Percentiles rank a stretch among this genome's conserved stretches.
Conservation (phyloP, 2,113 vertebrate genomes). For the Gasterosteus nipponicus region DNA sequence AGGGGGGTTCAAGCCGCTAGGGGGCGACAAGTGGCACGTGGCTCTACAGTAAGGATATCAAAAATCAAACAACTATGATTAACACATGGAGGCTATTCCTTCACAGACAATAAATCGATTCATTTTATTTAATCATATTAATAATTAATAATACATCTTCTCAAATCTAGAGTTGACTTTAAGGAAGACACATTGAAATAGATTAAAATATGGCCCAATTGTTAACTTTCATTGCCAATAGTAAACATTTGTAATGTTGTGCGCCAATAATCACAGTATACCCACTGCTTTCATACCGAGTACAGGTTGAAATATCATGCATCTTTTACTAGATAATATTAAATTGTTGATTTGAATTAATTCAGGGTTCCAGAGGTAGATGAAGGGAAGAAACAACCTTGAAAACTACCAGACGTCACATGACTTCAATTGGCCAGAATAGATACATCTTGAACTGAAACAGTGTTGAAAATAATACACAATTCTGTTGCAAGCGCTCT, state of each 20-base stretch:
- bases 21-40: slow-evolving; percentile 66
- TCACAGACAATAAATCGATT: background rate
- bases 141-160: background rate
- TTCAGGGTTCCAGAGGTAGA: background rate
- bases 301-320: background rate
- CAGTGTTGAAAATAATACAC: background rate
- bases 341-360: background rate
- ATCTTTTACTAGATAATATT: background rate
- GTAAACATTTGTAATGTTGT: background rate
- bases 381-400: background rate
- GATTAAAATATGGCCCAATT: background rate
- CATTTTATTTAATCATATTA: background rate
- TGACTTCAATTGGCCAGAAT: background rate
- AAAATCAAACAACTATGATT: slow-evolving; percentile 27
- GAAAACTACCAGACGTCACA: background rate
- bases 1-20: slow-evolving; percentile 55
- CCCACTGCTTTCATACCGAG: background rate
- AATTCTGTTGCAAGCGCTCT: slow-evolving; percentile 63
- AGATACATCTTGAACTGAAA: background rate
- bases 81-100: background rate
- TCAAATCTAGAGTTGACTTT: background rate
- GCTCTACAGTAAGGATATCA: slow-evolving; percentile 5
- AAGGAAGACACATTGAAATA: background rate
- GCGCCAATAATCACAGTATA: background rate
- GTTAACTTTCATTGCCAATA: background rate